A percentile compares a stretch with the other conserved stretches of the same genome.
Evolutionary conservation across 2,113 vertebrate species (phyloP).

Genomic region (Chionomys nivalis): DNA sequence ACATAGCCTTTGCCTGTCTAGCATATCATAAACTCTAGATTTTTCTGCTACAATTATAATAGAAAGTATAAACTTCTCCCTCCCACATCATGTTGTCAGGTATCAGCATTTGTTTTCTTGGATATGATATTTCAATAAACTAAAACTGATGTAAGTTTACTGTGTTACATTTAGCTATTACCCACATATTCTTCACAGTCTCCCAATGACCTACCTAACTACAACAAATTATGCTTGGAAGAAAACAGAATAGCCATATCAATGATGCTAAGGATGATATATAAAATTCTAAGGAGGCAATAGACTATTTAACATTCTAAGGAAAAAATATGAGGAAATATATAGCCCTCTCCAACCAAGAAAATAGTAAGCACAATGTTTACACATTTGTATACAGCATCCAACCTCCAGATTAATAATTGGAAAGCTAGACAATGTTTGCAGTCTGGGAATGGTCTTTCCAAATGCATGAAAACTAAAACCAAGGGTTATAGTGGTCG

Average conservation of each 20-base stretch:
- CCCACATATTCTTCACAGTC: background rate
- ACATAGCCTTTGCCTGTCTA: background rate
- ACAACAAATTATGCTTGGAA: background rate
- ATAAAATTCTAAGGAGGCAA: background rate
- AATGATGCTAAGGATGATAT: background rate
- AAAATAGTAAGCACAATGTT: background rate
- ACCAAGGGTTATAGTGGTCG: slow-evolving; percentile 29
- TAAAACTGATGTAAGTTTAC: background rate
- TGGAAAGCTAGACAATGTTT: background rate
- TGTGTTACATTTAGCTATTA: background rate
- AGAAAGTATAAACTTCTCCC: background rate
- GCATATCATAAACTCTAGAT: background rate
- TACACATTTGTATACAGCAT: background rate
- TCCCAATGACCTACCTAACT: accelerated
- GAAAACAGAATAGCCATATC: background rate
- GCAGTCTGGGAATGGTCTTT: background rate
- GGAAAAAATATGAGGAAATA: background rate
- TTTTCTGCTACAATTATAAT: background rate
- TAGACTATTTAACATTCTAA: background rate
- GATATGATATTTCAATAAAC: background rate
- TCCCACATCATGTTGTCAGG: background rate
- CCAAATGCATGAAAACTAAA: slow-evolving; percentile 36
- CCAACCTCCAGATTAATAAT: background rate
- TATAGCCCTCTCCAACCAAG: background rate
- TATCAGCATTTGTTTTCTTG: background rate